Percentiles rank a stretch among this genome's conserved stretches.
These are phyloP conservation scores for Notothenia rossii DNA, from an alignment of 2,113 vertebrate genomes.

Conservation along the genomic window DNA sequence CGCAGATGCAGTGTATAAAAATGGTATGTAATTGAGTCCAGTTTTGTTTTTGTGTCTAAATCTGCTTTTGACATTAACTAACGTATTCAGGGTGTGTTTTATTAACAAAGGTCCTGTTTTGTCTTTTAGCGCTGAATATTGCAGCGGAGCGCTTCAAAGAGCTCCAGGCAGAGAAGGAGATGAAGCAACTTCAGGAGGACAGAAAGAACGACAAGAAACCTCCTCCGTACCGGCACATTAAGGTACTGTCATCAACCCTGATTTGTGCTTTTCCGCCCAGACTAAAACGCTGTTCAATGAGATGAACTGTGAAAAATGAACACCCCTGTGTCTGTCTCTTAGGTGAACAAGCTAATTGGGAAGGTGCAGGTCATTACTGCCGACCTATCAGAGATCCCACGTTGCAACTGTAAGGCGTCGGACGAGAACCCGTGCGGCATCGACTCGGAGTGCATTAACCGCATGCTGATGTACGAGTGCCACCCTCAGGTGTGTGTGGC, in stretches of 20 bases:
- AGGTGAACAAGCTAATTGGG: constrained; percentile 95
- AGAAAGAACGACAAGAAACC: constrained; percentile 98
- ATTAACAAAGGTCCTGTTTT: not conserved
- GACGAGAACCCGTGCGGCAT: constrained; percentile 95
- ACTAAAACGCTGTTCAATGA: not conserved
- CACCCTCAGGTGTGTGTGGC: constrained; percentile 94
- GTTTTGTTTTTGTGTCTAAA: not conserved
- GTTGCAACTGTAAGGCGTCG: constrained; percentile 95
- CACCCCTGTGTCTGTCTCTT: not conserved
- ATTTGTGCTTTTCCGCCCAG: not conserved
- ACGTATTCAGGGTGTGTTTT: not conserved
- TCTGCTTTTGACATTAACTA: not conserved
- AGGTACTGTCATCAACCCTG: constrained; percentile 80
- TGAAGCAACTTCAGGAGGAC: constrained; percentile 96
- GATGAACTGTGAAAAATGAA: not conserved
- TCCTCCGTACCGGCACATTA: constrained; percentile 96
- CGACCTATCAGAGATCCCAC: constrained; percentile 94
- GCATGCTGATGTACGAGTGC: constrained; percentile 98
- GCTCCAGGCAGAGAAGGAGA: constrained; percentile 93
- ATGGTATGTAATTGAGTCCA: constrained; percentile 82
- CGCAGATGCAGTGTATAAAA: constrained; percentile 95
- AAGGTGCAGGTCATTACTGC: constrained; percentile 98
- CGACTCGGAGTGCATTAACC: constrained; percentile 98
- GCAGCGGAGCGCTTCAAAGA: constrained; percentile 95
- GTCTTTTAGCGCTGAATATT: constrained; percentile 89